Percentiles rank a stretch among this genome's conserved stretches.
These are phyloP conservation scores for Scartelaos histophorus DNA, from an alignment of 2,113 vertebrate species.

Conservation along the genomic window DNA sequence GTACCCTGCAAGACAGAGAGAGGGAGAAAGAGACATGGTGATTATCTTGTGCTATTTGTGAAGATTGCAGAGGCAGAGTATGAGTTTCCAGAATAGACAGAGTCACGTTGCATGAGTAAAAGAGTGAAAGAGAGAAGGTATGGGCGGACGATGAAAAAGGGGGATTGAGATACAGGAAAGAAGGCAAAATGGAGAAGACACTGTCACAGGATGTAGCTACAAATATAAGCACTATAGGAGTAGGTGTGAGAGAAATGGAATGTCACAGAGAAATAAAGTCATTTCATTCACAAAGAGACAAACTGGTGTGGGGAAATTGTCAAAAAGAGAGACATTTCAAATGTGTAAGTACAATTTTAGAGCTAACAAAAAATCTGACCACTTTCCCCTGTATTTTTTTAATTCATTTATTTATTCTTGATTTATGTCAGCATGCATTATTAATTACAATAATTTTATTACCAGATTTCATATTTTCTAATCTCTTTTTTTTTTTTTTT, in stretches of 20 bases:
- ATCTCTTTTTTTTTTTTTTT: too few relatives aligned
- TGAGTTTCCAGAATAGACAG: conserved; percentile 60
- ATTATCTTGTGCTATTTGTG: conserved; percentile 53
- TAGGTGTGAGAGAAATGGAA: conserved; percentile 29
- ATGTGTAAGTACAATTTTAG: not conserved
- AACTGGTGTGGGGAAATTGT: conserved; percentile 10
- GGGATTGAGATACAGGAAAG: conserved; percentile 51
- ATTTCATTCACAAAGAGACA: conserved; percentile 47
- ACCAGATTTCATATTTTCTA: too few relatives aligned
- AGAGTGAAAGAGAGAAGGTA: conserved; percentile 26
- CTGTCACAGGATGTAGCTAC: conserved; percentile 38
- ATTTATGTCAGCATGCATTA: too few relatives aligned
- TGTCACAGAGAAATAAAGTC: conserved; percentile 24
- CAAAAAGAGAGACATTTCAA: not conserved
- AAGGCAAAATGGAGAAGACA: conserved; percentile 47
- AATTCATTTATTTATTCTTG: too few relatives aligned
- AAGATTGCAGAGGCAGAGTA: conserved; percentile 46
- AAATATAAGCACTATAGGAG: conserved; percentile 45
- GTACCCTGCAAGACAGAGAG: conserved; percentile 83
- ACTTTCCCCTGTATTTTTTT: not conserved
- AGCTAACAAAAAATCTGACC: not conserved
- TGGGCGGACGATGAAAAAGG: conserved; percentile 71
- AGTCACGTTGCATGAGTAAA: conserved; percentile 57
- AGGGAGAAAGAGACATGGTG: not conserved
- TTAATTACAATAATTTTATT: too few relatives aligned